Evolutionary conservation across 2,797 vertebrate genomes (phyloP), one percentile per base, ranked within the genome.

Genomic region (Lithobates sylvaticus): DNA sequence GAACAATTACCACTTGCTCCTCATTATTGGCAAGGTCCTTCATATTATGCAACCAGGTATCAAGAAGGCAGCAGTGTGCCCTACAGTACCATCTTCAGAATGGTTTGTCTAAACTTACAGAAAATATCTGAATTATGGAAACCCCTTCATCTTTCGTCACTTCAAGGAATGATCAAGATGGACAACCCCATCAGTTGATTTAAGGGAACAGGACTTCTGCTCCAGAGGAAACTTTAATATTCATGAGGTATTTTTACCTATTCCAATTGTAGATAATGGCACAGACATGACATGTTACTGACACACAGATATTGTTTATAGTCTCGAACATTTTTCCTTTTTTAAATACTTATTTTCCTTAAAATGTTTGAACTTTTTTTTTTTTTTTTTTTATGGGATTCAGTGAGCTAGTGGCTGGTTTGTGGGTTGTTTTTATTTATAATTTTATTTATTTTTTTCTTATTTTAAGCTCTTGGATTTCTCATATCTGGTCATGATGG

Each of bases 391-490:
- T 34, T 27, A 36, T 44, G 21, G 32, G 47, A 78, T 77, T 29
- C 15, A 34, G 21, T 64, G 26, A 70, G 32, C 71, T 64, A 50
- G 42, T 47, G 58, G 21, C 29, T 16, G 67, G 47, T 74, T 68
- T 73, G n/a, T 26, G 50, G 36, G 12, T 80, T 61, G 26, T 39
- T 64, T 81, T 85, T 50, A 77, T 82, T 87, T 79, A 74, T 87
- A 70, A 69, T 75, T 86, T 86, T 87, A 83, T 83, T 83, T 83
- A 84, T 87, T 87, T 72, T 72, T 73, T n/a, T 78, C 23, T 79
- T 64, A 44, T 50, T 54, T 42, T 67, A 74, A 58, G 32, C 21
- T 83, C 54, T 87, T 50, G 9, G 34, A 39, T n/a, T 27, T 78
- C 44, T 58, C 69, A 44, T 42, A 7, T 78, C 32, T 69, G 69